These are phyloP conservation scores for Steinernema khuongi DNA, from an alignment of 1,140 invertebrate genomes.

Conservation along the genomic window DNA sequence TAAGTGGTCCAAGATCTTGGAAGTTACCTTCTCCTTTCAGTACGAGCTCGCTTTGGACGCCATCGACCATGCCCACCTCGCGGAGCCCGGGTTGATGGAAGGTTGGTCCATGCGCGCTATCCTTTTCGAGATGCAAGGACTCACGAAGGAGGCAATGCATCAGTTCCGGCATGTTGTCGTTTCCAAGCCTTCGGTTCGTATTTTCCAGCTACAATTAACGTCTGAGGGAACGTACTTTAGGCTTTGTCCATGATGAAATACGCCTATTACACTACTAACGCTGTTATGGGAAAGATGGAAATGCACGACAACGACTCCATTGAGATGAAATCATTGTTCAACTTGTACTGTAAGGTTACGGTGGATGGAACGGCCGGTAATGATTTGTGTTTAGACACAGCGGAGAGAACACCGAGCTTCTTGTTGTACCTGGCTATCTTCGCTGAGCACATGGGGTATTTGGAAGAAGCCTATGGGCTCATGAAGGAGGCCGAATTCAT, in stretches of 20 bases:
- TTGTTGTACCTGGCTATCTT: background rate
- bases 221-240: background rate
- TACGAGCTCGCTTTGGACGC: background rate
- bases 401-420: background rate
- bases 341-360: no score
- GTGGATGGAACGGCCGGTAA: no score
- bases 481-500: background rate
- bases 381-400: no score
- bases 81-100: background rate
- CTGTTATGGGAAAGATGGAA: background rate
- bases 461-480: background rate
- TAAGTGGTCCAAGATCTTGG: no score
- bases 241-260: background rate
- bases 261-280: background rate
- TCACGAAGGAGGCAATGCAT: background rate
- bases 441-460: background rate
- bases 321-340: background rate
- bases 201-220: background rate
- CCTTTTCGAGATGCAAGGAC: background rate
- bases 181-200: background rate
- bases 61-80: background rate
- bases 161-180: background rate
- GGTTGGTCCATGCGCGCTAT: background rate
- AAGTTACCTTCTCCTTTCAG: no score
- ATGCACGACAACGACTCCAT: background rate